phyloP scores from a whole-genome alignment of 2,888 invertebrate species.

The Caenorhabditis plicata region DNA sequence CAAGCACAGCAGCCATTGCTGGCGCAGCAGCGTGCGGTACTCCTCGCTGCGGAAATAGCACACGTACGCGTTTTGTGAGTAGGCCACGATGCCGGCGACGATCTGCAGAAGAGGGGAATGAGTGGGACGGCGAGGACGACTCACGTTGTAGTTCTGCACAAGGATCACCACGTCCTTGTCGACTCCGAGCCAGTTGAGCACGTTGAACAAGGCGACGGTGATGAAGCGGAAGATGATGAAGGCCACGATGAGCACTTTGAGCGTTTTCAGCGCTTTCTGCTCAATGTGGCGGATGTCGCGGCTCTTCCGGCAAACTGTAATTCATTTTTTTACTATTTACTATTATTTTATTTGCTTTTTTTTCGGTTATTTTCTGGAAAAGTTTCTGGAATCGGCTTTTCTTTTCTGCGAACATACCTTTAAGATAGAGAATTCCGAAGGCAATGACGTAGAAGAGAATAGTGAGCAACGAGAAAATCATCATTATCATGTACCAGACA shows the following conservation, averaged over 20 bases:
- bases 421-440: background rate
- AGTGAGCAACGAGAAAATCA: constrained; percentile 6
- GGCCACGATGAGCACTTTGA: constrained; percentile 12
- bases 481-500: constrained; percentile 16
- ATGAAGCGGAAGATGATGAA: constrained; percentile 12
- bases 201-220: constrained; percentile 1
- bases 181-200: constrained; percentile 1
- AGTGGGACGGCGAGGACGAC: too few species aligned
- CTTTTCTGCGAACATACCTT: background rate
- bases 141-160: constrained; percentile 18
- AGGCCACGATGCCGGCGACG: constrained; percentile 2
- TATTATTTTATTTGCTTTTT: background rate
- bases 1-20: too few species aligned
- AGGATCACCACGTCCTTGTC: constrained; percentile 5
- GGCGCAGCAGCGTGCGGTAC: constrained; percentile 5
- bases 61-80: constrained; percentile 13
- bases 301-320: background rate
- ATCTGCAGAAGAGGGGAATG: constrained; percentile 4
- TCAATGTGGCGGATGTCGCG: constrained; percentile 9
- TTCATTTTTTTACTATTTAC: constrained; percentile 10
- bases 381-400: too few species aligned
- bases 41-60: constrained; percentile 14
- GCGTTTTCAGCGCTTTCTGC: constrained; percentile 11
- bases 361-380: background rate
- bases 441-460: constrained; percentile 10